Base-by-base conservation (phyloP, 2,797 vertebrate species). In the Melanotaenia pygmaea region DNA sequence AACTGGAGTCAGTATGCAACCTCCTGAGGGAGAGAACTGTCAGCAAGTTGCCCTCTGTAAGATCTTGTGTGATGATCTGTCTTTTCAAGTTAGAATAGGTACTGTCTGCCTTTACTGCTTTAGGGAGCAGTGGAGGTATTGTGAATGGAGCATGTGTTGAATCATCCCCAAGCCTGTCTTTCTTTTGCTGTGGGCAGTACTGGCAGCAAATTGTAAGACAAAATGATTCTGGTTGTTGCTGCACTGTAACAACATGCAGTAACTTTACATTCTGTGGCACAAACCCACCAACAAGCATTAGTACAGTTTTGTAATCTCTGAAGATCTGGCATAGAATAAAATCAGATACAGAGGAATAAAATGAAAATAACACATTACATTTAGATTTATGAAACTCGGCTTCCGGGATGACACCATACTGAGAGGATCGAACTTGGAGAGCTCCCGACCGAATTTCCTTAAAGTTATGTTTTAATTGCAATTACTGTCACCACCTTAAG, bases 131-230 rank as follows among this genome's bases (percentile, higher is more conserved):
- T 30, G 32, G 34, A 28, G 62, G 50, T 56, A 74, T 62, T 79
- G 73, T 64, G 35, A 64, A 68, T 53, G 65, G 77, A 69, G 64
- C 56, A 82, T 72, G 62, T 40, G 26, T 63, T 45, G 60, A 79
- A 77, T 81, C 45, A 64, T 70, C 83, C 59, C n/a, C 5, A 43
- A 16, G 28, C 54, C 22, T 43, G 58, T 32, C 20, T 58, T 62
- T 24, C 26, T 59, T 20, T 61, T 64, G 70, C 78, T 77, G 9
- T 3, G 67, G 59, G 69, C 68, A 81, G 32, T 20, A 67, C 34
- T 20, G 50, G 56, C 35, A 53, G 30, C 24, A 54, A 51, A 57
- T 7, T 26, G 43, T 40, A 54, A 58, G 58, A 72, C 10, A 50
- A 43, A 37, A 43, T 43, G 13, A 38, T 63, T 57, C 22, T 38